Conservation (phyloP, 2,888 invertebrate species). For the Panzeria rudis region DNA sequence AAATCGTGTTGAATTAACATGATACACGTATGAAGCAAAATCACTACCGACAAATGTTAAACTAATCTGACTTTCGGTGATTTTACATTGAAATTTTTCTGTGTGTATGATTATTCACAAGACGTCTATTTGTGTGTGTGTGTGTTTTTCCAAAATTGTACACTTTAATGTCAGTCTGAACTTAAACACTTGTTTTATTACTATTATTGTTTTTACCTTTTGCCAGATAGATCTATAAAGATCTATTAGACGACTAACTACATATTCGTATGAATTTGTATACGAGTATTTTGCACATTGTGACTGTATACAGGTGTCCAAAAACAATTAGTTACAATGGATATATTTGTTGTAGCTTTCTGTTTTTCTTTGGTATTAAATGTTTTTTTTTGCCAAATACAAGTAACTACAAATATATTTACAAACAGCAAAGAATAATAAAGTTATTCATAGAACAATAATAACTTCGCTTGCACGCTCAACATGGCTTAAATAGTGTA, state of each 20-base stretch:
- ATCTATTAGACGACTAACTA: conserved; percentile 32
- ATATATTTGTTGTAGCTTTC: conserved; percentile 42
- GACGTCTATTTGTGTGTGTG: neutral
- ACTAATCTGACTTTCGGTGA: too few species aligned
- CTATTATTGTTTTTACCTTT: conserved; percentile 23
- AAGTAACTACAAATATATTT: conserved; percentile 4
- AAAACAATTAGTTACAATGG: conserved; percentile 68
- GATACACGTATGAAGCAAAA: too few species aligned
- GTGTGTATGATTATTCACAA: neutral
- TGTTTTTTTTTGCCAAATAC: conserved; percentile 37
- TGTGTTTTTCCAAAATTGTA: conserved; percentile 14
- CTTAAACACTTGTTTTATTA: conserved; percentile 48
- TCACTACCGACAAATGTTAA: too few species aligned
- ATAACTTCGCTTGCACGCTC: conserved; percentile 22
- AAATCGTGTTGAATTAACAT: too few species aligned
- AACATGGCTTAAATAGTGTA: conserved; percentile 6
- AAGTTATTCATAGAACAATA: conserved; percentile 57
- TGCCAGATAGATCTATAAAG: conserved; percentile 25
- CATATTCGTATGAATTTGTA: conserved; percentile 18
- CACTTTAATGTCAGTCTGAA: conserved; percentile 65
- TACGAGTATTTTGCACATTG: conserved; percentile 47
- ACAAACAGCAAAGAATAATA: conserved; percentile 52
- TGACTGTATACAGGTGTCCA: conserved; percentile 67
- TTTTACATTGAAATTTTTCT: too few species aligned
- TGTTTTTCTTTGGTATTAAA: conserved; percentile 54